These are phyloP conservation scores for Alsophila aescularia DNA, from an alignment of 2,888 invertebrate genomes.

Conservation along the genomic window DNA sequence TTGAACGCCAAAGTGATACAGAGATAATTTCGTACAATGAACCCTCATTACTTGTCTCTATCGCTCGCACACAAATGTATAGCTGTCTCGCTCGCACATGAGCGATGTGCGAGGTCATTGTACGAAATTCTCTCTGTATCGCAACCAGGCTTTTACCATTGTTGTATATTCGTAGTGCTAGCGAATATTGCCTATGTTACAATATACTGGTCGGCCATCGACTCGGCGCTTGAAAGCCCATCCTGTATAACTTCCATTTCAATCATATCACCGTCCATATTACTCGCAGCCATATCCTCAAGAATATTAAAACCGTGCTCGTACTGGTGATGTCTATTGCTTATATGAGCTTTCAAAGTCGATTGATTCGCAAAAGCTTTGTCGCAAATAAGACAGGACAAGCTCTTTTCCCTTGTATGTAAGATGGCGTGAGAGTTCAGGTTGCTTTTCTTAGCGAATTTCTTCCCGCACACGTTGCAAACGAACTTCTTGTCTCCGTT, in stretches of 20 bases:
- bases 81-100: no score
- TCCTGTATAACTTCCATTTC: slow-evolving; percentile 64
- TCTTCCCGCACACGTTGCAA: slow-evolving; percentile 85
- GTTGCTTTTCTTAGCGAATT: slow-evolving; percentile 85
- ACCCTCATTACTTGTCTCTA: no score
- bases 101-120: no score
- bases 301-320: slow-evolving; percentile 36
- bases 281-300: slow-evolving; percentile 49
- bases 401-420: slow-evolving; percentile 83
- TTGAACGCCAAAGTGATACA: no score
- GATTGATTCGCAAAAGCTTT: slow-evolving; percentile 79
- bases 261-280: slow-evolving; percentile 44
- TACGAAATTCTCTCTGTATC: no score
- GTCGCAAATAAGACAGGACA: slow-evolving; percentile 79
- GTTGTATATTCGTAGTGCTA: no score
- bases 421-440: slow-evolving; percentile 83
- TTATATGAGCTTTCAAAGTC: slow-evolving; percentile 64
- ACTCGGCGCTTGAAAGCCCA: slow-evolving; percentile 54
- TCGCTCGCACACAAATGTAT: no score
- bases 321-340: slow-evolving; percentile 54
- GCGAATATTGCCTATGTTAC: no score
- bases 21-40: no score
- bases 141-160: no score
- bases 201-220: slow-evolving; percentile 31
- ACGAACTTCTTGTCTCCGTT: slow-evolving; percentile 82